These are phyloP conservation scores for Thamnophis sirtalis DNA, from an alignment of 2,113 vertebrate species.

Conservation along the genomic window DNA sequence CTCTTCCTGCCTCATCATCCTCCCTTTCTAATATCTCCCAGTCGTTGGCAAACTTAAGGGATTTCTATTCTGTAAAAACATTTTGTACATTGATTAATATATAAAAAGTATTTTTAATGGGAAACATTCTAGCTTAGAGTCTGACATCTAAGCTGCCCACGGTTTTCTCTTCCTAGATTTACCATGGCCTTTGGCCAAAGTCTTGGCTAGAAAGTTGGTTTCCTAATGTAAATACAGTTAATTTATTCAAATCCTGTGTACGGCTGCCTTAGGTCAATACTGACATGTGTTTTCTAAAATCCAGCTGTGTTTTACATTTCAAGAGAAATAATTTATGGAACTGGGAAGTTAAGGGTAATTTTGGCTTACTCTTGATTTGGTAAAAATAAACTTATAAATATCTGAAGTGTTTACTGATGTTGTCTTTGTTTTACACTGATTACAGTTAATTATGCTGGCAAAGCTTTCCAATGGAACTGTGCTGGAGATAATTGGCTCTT, in stretches of 20 bases:
- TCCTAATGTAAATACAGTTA: slow-evolving; percentile 15
- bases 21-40: not conserved
- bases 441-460: slow-evolving; percentile 52
- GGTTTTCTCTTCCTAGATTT: not conserved
- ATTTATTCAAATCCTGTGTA: slow-evolving; percentile 25
- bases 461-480: slow-evolving; percentile 36
- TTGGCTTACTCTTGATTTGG: slow-evolving; percentile 51
- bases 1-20: not conserved
- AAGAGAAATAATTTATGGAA: slow-evolving; percentile 25
- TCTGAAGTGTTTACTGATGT: slow-evolving; percentile 39
- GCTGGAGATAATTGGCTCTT: not conserved
- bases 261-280: slow-evolving; percentile 5
- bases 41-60: not conserved
- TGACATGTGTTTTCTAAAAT: slow-evolving; percentile 27
- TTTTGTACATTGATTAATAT: not conserved
- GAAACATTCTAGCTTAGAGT: not conserved
- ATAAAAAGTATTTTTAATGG: not conserved
- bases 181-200: not conserved
- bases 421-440: slow-evolving; percentile 57
- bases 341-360: slow-evolving; percentile 45
- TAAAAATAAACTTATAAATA: slow-evolving; percentile 34
- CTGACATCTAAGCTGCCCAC: too few species aligned
- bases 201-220: not conserved
- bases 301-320: slow-evolving; percentile 61
- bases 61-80: not conserved